Evolutionary conservation across 1,140 invertebrate genomes (phyloP), one percentile per base, ranked within the genome.

Genomic region (Mactra quadrangularis): DNA sequence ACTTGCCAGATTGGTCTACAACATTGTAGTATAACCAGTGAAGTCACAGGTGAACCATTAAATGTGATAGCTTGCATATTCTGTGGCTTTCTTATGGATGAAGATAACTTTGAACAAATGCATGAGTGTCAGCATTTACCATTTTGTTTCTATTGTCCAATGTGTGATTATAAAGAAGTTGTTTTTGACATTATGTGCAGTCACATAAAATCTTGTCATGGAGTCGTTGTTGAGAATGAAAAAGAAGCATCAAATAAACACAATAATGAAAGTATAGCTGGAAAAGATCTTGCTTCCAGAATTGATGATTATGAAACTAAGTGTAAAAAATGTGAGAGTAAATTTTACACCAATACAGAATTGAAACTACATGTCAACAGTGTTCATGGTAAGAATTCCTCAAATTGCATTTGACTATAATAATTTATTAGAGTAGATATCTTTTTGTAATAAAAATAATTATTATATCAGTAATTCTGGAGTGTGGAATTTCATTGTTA

Each of bases 21-120:
- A 50, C 22, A 47, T 25, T 68, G 64, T 19, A n/a, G 45, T 29
- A 17, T 68, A 7, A 0, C 47, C 25, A 3, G 47, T 31, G 27
- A 19, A 15, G 11, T 31, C 11, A 15, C 64, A 19, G 4, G 1
- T 6, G 3, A 15, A 1, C 22, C n/a, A 31, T 13, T 68, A 41
- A 68, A 68, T 29, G 27, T 68, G 17, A 45, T 68, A n/a, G 45
- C 64, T 31, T 68, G 64, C 45, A 41, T 68, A 3, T 68, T 68
- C 15, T 68, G 64, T 68, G 41, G 64, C 3, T 50, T 68, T 50
- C 1, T 50, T 15, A 68, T 7, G 38, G 64, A 68, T 27, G n/a
- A 27, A 1, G 3, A 31, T 15, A 38, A 68, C 35, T 68, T 68
- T 50, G 3, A 3, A 29, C 3, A 19, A 3, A 9, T 47, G 19